phyloP scores from a whole-genome alignment of 2,888 invertebrate species.

The Ferrisia virgata region DNA sequence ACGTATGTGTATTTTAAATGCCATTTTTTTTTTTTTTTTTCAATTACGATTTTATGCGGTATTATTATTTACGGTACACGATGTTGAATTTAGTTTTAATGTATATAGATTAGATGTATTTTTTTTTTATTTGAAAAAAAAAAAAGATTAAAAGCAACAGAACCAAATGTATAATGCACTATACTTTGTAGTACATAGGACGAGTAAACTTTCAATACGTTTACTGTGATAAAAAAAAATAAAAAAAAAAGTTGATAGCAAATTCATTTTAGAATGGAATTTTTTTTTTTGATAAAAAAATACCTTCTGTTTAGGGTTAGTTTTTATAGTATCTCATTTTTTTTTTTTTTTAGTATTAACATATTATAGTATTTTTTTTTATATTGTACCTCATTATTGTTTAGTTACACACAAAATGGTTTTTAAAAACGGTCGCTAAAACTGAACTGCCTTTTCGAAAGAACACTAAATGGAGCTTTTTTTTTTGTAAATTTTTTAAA shows the following conservation, averaged over 20 bases:
- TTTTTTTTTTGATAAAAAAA: not conserved
- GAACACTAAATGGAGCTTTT: not conserved
- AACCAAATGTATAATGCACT: not conserved
- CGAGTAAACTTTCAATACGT: slow-evolving; percentile 16
- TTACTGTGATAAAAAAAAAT: slow-evolving; percentile 19
- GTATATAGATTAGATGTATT: not conserved
- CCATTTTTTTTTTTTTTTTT: not conserved
- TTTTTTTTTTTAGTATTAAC: slow-evolving; percentile 12
- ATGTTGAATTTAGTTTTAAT: not conserved
- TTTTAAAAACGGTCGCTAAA: not conserved
- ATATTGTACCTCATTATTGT: slow-evolving; percentile 22
- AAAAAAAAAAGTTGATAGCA: too few species aligned
- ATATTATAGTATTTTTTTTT: slow-evolving; percentile 5
- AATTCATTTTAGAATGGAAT: not conserved
- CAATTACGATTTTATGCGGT: not conserved
- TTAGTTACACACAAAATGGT: not conserved
- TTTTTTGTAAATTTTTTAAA: not conserved
- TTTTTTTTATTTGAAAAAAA: not conserved
- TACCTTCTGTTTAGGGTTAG: not conserved
- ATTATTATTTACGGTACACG: not conserved
- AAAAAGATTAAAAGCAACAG: too few species aligned
- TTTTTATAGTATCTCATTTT: slow-evolving; percentile 5
- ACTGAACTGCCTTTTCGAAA: not conserved
- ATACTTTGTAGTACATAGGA: not conserved
- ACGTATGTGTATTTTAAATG: slow-evolving; percentile 19